Percentiles rank a stretch among this genome's conserved stretches.
phyloP scores from a whole-genome alignment of 2,113 vertebrate genomes.

The Tetrao urogallus region DNA sequence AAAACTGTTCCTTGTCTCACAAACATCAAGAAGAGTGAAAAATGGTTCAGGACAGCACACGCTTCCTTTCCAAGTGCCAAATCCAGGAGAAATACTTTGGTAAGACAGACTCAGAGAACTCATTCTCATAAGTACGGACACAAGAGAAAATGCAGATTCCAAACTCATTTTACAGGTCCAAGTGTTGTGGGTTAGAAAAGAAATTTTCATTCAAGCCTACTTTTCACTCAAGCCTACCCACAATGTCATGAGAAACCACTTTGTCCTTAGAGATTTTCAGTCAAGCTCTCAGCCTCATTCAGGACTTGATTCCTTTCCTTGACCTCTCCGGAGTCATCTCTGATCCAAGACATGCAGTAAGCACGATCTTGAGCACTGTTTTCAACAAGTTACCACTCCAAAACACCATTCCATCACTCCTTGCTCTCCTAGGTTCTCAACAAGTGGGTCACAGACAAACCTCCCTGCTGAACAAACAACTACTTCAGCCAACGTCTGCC shows the following conservation, averaged over 20 bases:
- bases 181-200: not conserved
- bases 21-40: not conserved
- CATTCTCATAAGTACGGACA: not conserved
- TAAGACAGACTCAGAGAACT: not conserved
- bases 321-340: not conserved
- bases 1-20: not conserved
- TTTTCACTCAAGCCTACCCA: not conserved
- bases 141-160: not conserved
- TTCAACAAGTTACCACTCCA: not conserved
- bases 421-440: not conserved
- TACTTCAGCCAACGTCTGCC: rapidly evolving
- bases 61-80: not conserved
- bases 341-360: not conserved
- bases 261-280: not conserved
- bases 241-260: rapidly evolving
- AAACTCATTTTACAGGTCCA: rapidly evolving
- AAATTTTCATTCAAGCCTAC: rapidly evolving
- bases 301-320: not conserved
- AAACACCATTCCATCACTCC: no score
- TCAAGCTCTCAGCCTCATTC: not conserved
- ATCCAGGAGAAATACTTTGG: not conserved
- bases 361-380: not conserved
- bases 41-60: rapidly evolving
- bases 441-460: not conserved
- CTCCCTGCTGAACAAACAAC: not conserved